Percentiles rank a stretch among this genome's conserved stretches.
These are phyloP conservation scores for Drepanosiphum platanoidis DNA, from an alignment of 2,888 invertebrate species.

Conservation along the genomic window DNA sequence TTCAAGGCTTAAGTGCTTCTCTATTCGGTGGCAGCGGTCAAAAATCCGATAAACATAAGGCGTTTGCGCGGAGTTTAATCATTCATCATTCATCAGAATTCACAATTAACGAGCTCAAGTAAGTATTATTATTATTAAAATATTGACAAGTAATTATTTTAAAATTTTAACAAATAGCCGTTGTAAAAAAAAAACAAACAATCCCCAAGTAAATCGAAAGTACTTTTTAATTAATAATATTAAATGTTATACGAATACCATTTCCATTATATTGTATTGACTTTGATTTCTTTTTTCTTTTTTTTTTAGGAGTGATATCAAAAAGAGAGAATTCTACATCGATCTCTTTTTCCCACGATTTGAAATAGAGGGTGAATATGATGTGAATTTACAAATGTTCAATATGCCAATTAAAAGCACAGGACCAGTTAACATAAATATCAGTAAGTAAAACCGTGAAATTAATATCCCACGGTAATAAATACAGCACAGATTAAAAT, in stretches of 20 bases:
- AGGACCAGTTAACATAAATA: conserved; percentile 73
- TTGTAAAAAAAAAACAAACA: too few species aligned
- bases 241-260: conserved; percentile 5
- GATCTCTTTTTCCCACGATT: conserved; percentile 71
- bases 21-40: background rate
- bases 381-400: conserved; percentile 71
- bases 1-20: background rate
- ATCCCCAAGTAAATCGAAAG: background rate
- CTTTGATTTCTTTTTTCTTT: too few species aligned
- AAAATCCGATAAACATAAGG: conserved; percentile 25
- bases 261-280: background rate
- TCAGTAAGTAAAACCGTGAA: conserved; percentile 68
- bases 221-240: background rate
- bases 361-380: conserved; percentile 72
- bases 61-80: conserved; percentile 39
- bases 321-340: conserved; percentile 69
- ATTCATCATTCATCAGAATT: conserved; percentile 49
- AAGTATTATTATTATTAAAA: background rate
- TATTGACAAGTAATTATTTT: background rate
- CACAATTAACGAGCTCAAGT: background rate
- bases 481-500: too few species aligned
- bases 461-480: too few species aligned
- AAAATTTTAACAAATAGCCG: background rate
- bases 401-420: conserved; percentile 72
- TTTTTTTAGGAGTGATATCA: conserved; percentile 67